Evolutionary conservation across 2,888 invertebrate species (phyloP).

Genomic region (Pachydiplax longipennis): DNA sequence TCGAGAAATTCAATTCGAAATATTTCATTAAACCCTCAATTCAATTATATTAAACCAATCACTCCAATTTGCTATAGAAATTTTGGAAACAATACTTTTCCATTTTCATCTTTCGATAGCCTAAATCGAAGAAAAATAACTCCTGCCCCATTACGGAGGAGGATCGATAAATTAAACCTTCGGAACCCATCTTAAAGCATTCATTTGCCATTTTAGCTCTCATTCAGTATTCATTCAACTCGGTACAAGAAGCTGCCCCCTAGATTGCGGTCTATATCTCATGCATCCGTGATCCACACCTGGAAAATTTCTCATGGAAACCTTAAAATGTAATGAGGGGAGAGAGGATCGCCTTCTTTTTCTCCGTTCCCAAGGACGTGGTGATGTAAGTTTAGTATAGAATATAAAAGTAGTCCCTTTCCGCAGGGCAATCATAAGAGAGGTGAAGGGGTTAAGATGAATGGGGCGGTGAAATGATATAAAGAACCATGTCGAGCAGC

Average conservation of each 20-base stretch:
- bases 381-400: not conserved
- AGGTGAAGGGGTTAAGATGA: not conserved
- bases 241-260: not conserved
- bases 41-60: too few species aligned
- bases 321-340: conserved; percentile 17
- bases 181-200: not conserved
- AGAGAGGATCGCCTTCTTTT: not conserved
- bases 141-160: not conserved
- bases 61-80: too few species aligned
- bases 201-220: not conserved
- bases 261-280: not conserved
- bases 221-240: not conserved
- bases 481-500: not conserved
- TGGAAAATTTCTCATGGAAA: not conserved
- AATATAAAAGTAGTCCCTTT: not conserved
- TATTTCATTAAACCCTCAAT: too few species aligned
- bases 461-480: not conserved
- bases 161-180: not conserved
- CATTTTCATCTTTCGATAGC: too few species aligned
- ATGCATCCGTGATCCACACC: not conserved
- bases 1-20: too few species aligned
- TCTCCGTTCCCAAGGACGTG: not conserved
- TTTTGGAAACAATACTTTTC: too few species aligned
- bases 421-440: not conserved
- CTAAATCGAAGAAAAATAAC: too few species aligned